Conservation (phyloP, 2,113 vertebrate genomes). For the Osmerus eperlanus region DNA sequence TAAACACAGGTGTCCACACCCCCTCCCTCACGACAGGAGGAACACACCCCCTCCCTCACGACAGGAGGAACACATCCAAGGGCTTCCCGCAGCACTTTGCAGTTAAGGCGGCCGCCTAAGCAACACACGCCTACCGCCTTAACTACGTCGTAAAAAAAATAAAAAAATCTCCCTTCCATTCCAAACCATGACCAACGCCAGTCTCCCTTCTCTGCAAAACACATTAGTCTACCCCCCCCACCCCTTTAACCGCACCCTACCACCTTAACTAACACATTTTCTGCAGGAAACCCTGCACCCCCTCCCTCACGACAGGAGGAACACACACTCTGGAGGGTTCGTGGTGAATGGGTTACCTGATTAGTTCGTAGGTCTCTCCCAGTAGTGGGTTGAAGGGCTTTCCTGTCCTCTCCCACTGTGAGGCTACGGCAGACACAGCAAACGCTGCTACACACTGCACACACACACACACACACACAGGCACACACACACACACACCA, state of each 20-base stretch:
- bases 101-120: too few relatives aligned
- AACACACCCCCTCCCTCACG: neutral
- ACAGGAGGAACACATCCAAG: neutral
- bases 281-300: neutral
- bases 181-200: too few relatives aligned
- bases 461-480: neutral
- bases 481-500: neutral
- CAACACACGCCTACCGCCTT: neutral
- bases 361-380: slow-evolving; percentile 93
- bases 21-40: neutral
- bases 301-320: neutral
- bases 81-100: too few relatives aligned
- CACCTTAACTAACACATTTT: too few relatives aligned
- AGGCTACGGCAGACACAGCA: slow-evolving; percentile 95
- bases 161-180: too few relatives aligned
- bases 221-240: too few relatives aligned
- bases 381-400: slow-evolving; percentile 97
- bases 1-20: too few relatives aligned
- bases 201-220: too few relatives aligned
- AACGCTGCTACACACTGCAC: slow-evolving; percentile 91
- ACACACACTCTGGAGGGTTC: neutral
- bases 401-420: slow-evolving; percentile 96
- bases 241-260: neutral
- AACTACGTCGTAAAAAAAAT: too few relatives aligned
- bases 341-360: slow-evolving; percentile 74